A percentile compares a stretch with the other conserved stretches of the same genome.
Conservation (phyloP, 2,113 vertebrate species). For the Electrona antarctica region DNA sequence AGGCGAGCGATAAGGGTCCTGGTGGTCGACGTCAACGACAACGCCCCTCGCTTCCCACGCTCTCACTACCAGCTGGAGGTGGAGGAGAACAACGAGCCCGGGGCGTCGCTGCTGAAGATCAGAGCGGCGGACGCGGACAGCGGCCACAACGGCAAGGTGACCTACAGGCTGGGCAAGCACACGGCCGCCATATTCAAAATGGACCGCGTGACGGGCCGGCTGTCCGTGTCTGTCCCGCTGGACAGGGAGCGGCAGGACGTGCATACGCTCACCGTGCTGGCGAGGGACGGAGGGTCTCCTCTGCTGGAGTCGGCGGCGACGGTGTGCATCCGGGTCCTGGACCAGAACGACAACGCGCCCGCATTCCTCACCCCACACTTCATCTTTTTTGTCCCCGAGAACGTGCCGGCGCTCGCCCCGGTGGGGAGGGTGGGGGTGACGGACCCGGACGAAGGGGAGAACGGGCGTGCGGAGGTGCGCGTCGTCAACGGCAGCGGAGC, state of each 20-base stretch:
- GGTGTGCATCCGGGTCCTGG: conserved; percentile 67
- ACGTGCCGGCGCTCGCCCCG: conserved; percentile 54
- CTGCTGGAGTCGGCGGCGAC: conserved; percentile 58
- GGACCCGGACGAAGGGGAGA: conserved; percentile 74
- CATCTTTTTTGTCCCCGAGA: conserved; percentile 78
- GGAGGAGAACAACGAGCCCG: conserved; percentile 77
- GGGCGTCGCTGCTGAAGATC: conserved; percentile 58
- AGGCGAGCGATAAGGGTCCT: conserved; percentile 61
- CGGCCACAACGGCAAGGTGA: conserved; percentile 65
- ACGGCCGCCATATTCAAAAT: conserved; percentile 66
- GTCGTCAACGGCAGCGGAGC: conserved; percentile 63
- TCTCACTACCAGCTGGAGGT: conserved; percentile 63
- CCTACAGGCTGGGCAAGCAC: conserved; percentile 63
- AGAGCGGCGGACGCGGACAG: conserved; percentile 75
- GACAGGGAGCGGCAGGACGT: conserved; percentile 73
- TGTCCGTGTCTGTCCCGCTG: conserved; percentile 65
- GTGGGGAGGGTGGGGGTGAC: conserved; percentile 70
- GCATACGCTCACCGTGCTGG: conserved; percentile 71
- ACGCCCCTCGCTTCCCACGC: conserved; percentile 70
- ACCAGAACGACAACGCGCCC: conserved; percentile 81
- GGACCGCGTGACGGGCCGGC: conserved; percentile 61
- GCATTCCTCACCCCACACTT: conserved; percentile 72
- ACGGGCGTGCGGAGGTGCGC: conserved; percentile 66
- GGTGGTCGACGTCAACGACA: conserved; percentile 79
- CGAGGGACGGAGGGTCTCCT: conserved; percentile 73